phyloP scores from a whole-genome alignment of 2,113 vertebrate species.

The Caretta caretta region DNA sequence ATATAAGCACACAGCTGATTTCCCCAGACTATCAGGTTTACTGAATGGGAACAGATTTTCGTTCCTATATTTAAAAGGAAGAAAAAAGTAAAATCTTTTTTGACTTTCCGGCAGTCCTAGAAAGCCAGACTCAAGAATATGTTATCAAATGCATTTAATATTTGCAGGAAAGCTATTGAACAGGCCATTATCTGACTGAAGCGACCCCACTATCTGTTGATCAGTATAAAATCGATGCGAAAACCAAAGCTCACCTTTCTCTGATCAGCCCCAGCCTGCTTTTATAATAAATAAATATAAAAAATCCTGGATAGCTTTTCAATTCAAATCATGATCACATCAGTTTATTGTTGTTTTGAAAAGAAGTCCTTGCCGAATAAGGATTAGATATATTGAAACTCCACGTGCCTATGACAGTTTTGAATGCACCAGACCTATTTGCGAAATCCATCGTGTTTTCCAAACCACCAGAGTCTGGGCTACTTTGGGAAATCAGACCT shows the following conservation, averaged over 20 bases:
- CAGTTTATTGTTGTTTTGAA: neutral
- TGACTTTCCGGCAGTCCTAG: neutral
- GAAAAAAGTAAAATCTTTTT: neutral
- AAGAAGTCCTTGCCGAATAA: neutral
- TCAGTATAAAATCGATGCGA: neutral
- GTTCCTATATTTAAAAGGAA: neutral
- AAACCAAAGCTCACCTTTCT: neutral
- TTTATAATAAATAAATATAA: accelerated
- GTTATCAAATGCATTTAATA: neutral
- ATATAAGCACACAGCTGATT: neutral
- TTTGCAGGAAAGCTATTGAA: neutral
- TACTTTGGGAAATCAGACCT: neutral
- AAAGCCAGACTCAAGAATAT: neutral
- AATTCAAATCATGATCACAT: neutral
- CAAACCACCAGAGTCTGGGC: neutral
- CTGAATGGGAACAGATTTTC: neutral
- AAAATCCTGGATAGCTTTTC: neutral
- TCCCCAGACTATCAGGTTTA: neutral
- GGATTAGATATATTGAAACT: neutral
- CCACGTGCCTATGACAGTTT: neutral
- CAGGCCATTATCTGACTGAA: neutral
- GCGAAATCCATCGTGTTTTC: neutral
- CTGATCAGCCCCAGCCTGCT: neutral
- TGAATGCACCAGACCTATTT: neutral
- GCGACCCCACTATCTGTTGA: neutral